Conservation (phyloP, 1,140 invertebrate species). For the Caenorhabditis elegans region DNA sequence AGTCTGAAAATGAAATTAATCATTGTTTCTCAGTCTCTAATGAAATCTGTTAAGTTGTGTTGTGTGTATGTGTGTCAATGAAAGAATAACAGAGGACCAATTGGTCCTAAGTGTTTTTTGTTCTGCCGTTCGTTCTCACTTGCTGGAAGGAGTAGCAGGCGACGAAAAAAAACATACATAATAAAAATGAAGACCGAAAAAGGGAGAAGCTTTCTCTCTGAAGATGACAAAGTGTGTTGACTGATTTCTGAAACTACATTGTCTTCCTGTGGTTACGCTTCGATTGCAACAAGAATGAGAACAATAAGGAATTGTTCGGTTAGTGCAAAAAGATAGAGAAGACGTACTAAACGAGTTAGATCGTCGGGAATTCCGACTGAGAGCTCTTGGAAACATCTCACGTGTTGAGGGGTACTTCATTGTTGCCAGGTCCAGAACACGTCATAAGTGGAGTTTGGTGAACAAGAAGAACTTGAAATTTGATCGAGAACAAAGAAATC, state of each 20-base stretch:
- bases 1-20: not conserved
- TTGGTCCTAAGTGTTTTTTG: not conserved
- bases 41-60: not conserved
- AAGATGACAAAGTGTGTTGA: not conserved
- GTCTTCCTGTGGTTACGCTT: not conserved
- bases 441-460: not conserved
- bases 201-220: not conserved
- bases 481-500: not conserved
- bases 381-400: not conserved
- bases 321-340: constrained; percentile 12
- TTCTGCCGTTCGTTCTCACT: not conserved
- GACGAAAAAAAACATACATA: constrained; percentile 16
- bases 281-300: not conserved
- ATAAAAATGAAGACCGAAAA: not conserved
- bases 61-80: not conserved
- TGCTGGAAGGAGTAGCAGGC: not conserved
- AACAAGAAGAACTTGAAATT: not conserved
- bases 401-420: not conserved
- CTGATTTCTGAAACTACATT: not conserved
- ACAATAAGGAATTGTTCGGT: constrained; percentile 35
- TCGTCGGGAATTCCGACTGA: not conserved
- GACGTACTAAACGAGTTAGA: not conserved
- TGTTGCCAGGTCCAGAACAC: not conserved
- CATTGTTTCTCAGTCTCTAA: not conserved
- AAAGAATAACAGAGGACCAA: not conserved